Percentiles rank a stretch among this genome's conserved stretches.
Conservation (phyloP, 2,797 vertebrate genomes). For the Vultur gryphus region DNA sequence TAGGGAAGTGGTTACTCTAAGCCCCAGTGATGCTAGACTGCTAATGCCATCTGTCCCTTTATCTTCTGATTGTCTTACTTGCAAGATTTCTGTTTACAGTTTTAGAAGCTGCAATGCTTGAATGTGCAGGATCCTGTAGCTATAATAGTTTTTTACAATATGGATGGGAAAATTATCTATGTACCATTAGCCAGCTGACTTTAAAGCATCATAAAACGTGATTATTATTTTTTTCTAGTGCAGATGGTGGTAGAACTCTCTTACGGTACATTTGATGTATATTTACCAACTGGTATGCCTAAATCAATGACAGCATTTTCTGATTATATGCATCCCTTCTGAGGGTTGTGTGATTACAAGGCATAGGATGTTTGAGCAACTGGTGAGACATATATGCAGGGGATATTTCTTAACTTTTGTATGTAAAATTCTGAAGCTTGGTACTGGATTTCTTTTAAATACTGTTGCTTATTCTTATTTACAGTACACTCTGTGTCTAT, state of each 20-base stretch:
- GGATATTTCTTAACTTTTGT: not conserved
- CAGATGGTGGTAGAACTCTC: not conserved
- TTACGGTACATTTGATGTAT: not conserved
- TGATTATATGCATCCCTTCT: not conserved
- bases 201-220: not conserved
- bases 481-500: not conserved
- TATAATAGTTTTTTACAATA: not conserved
- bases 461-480: not conserved
- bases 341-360: not conserved
- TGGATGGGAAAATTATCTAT: not conserved
- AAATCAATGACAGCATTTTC: not conserved
- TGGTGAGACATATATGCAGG: not conserved
- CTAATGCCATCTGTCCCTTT: not conserved
- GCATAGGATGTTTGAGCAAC: not conserved
- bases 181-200: not conserved
- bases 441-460: not conserved
- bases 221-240: not conserved
- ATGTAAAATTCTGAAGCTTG: not conserved
- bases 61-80: not conserved
- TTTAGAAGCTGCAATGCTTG: not conserved
- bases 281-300: not conserved
- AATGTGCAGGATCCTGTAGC: not conserved
- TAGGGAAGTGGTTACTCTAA: not conserved
- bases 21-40: not conserved
- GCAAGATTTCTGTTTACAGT: not conserved